Base-by-base conservation (phyloP, 2,113 vertebrate genomes). In the Bombycilla garrulus region DNA sequence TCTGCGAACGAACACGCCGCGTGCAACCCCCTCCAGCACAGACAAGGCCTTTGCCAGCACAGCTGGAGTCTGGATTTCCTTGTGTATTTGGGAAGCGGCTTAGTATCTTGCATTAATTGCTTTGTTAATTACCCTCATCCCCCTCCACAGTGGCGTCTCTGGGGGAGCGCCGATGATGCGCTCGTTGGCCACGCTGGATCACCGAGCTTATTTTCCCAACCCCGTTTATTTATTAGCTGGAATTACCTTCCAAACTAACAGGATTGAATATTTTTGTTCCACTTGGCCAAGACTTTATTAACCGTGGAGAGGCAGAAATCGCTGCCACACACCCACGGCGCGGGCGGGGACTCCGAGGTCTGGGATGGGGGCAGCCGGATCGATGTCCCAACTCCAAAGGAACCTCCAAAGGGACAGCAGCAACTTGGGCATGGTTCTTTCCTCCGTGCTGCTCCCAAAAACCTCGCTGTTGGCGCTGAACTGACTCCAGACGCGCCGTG, bases 1-100 rank as follows among this genome's bases (percentile, higher is more conserved):
- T 21, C 50, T 2, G 1, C 40, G 26, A 38, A 64, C 0, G 0
- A 57, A 15, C 4, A 3, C 0, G 0, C 40, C 86, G 33, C 2
- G 0, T 33, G 50, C 65, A 67, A 58, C 8, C 45, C 15, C 21
- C 36, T 69, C 74, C 40, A 54, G 62, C 65, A 40, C 2, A 2
- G 51, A 36, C 35, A 58, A 61, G 42, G 54, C 4, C 51, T 71
- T 36, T 92, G 85, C 92, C 88, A 82, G 74, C 57, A 42, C 48
- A 64, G 83, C 88, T 83, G 91, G 31, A 40, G 57, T 8, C 72
- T 83, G 74, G 58, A 15, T 91, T 83, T 80, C 86, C 86, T 44
- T 1, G 40, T 47, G 51, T 50, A 9, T 83, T 77, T n/a, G 50
- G 71, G 74, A 85, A 85, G 73, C 83, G 92, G 82, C 61, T 61